These are phyloP conservation scores for Cremastobaeus sp. DNA, from an alignment of 2,888 invertebrate species.

Conservation along the genomic window DNA sequence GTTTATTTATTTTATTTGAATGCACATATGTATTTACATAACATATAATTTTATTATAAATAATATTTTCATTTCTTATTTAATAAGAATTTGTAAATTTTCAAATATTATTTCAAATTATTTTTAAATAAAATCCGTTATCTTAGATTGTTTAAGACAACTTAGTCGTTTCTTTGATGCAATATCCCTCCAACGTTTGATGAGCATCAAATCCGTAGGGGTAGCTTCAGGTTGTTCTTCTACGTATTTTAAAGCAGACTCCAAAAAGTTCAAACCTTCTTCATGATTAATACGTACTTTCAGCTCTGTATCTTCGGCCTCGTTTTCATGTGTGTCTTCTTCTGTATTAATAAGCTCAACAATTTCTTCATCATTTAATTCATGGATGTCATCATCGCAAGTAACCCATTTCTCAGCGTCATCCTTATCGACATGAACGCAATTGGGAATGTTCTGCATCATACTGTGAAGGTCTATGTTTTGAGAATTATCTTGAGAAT, in stretches of 20 bases:
- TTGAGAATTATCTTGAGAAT: constrained; percentile 30
- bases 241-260: constrained; percentile 26
- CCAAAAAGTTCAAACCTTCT: constrained; percentile 26
- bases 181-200: constrained; percentile 36
- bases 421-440: constrained; percentile 34
- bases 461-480: constrained; percentile 41
- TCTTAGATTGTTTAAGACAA: constrained; percentile 5
- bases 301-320: constrained; percentile 9
- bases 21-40: constrained; percentile 2
- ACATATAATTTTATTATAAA: constrained; percentile 10
- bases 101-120: constrained; percentile 2
- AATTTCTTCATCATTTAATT: constrained; percentile 29
- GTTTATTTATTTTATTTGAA: constrained; percentile 6
- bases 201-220: constrained; percentile 16
- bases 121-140: background rate
- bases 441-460: constrained; percentile 46
- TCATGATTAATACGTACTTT: constrained; percentile 20
- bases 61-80: constrained; percentile 4
- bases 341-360: constrained; percentile 23
- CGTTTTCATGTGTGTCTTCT: constrained; percentile 6
- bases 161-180: constrained; percentile 26
- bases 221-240: constrained; percentile 36
- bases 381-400: constrained; percentile 6
- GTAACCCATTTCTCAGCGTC: constrained; percentile 19
- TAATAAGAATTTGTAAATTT: constrained; percentile 2